Conservation (phyloP, 1,140 invertebrate species). For the Oreohelix idahoensis region DNA sequence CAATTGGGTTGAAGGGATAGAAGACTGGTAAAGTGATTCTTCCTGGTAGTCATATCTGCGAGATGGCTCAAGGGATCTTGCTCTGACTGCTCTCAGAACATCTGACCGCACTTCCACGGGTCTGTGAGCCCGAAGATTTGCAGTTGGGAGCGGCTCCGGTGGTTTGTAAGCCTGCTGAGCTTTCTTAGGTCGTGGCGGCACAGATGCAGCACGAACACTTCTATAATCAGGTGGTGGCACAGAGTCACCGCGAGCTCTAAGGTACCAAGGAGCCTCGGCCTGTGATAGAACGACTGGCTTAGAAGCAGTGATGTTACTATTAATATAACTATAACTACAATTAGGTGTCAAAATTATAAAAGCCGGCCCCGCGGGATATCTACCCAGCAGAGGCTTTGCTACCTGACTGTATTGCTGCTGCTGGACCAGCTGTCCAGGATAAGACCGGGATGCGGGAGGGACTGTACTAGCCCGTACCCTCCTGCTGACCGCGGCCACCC, state of each 20-base stretch:
- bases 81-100: slow-evolving; percentile 23
- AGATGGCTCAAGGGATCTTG: slow-evolving; percentile 22
- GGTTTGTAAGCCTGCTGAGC: neutral
- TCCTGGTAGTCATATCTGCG: neutral
- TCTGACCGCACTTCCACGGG: neutral
- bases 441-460: slow-evolving; percentile 10
- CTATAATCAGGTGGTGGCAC: slow-evolving; percentile 12
- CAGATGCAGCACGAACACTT: slow-evolving; percentile 7
- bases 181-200: neutral
- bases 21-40: neutral
- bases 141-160: slow-evolving; percentile 18
- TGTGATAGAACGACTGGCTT: slow-evolving; percentile 41
- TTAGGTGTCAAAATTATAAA: slow-evolving; percentile 1
- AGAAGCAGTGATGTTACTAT: slow-evolving; percentile 31
- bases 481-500: slow-evolving; percentile 33
- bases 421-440: slow-evolving; percentile 21
- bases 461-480: slow-evolving; percentile 31
- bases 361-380: slow-evolving; percentile 8
- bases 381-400: slow-evolving; percentile 10
- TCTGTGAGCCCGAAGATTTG: slow-evolving; percentile 17
- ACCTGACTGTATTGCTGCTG: slow-evolving; percentile 20
- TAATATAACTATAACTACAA: slow-evolving; percentile 24
- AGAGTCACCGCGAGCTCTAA: slow-evolving; percentile 27
- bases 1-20: neutral
- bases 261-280: slow-evolving; percentile 28